Percentiles rank a stretch among this genome's conserved stretches.
These are phyloP conservation scores for Caranx melampygus DNA, from an alignment of 2,113 vertebrate genomes.

Conservation along the genomic window DNA sequence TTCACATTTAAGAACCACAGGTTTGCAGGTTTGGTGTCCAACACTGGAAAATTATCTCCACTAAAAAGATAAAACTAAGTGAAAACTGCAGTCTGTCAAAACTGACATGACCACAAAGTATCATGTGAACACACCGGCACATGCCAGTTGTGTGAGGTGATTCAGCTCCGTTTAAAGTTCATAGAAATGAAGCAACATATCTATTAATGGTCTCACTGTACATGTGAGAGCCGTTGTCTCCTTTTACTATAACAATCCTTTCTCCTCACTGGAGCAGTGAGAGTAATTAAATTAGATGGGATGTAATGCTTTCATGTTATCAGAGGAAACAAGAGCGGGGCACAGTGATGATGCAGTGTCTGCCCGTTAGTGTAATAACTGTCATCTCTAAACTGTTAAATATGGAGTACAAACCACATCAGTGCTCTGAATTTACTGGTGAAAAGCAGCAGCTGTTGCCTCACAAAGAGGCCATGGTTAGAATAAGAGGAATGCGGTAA, in stretches of 20 bases:
- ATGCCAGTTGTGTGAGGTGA: neutral
- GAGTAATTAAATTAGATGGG: neutral
- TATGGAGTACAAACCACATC: constrained; percentile 20
- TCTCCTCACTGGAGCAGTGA: neutral
- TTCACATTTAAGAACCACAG: neutral
- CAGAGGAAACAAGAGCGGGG: neutral
- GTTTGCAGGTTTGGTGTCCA: neutral
- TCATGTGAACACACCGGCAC: neutral
- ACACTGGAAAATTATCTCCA: neutral
- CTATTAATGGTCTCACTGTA: constrained; percentile 11
- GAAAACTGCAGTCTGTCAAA: neutral
- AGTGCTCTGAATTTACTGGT: neutral
- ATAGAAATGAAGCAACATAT: constrained; percentile 33
- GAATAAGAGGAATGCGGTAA: neutral
- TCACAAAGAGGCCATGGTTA: neutral
- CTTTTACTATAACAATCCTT: neutral
- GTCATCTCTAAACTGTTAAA: neutral
- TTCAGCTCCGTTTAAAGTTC: neutral
- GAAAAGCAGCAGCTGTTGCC: neutral
- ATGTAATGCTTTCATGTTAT: constrained; percentile 12
- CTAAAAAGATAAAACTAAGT: neutral
- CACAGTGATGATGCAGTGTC: constrained; percentile 3
- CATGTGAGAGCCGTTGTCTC: neutral
- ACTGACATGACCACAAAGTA: neutral
- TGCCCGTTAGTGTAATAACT: neutral